These are phyloP conservation scores for Eira barbara DNA, from an alignment of 2,113 vertebrate genomes.

Conservation along the genomic window DNA sequence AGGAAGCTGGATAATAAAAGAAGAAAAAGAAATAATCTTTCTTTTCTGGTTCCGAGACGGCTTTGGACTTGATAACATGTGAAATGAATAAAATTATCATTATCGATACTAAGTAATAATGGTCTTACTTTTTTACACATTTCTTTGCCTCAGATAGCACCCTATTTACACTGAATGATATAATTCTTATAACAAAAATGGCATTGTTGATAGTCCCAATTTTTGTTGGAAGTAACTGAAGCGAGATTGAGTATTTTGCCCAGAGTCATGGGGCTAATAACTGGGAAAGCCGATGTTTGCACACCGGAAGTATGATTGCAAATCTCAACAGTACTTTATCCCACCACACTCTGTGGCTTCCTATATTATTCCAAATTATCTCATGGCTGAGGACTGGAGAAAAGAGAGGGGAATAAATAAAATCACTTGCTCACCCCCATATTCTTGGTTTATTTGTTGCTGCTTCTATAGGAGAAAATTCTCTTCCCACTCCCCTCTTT, in stretches of 20 bases:
- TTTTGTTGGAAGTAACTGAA: background rate
- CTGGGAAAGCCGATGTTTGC: background rate
- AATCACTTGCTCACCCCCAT: background rate
- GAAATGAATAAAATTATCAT: conserved; percentile 5
- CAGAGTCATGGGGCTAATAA: background rate
- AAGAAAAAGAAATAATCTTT: conserved; percentile 41
- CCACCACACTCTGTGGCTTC: background rate
- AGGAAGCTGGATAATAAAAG: conserved; percentile 75
- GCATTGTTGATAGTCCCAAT: background rate
- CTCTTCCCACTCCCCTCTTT: background rate
- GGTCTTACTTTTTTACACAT: background rate
- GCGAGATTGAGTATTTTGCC: background rate
- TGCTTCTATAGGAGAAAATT: background rate
- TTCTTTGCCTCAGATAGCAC: background rate
- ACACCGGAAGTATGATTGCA: background rate
- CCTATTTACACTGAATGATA: background rate
- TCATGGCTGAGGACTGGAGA: background rate
- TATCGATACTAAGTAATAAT: background rate
- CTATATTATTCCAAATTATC: background rate
- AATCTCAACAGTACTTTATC: background rate
- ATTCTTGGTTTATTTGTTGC: background rate
- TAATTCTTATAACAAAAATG: background rate
- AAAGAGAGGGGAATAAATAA: background rate
- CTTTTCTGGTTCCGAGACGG: background rate
- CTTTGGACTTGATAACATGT: background rate